Percentiles rank a stretch among this genome's conserved stretches.
Conservation (phyloP, 2,888 invertebrate species). For the Acheta domesticus region DNA sequence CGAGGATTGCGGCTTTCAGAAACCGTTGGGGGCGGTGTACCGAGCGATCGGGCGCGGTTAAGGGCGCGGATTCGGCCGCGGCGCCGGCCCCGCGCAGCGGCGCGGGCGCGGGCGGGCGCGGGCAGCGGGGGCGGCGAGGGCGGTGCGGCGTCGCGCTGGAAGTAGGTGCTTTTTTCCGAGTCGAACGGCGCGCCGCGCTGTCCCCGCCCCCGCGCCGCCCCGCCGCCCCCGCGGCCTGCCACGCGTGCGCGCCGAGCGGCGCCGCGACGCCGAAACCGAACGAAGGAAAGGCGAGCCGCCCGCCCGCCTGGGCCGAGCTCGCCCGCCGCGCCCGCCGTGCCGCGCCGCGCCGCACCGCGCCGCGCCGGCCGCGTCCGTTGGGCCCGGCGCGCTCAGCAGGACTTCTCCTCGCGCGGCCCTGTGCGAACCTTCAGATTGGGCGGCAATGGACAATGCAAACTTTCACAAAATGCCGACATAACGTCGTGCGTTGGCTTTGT, state of each 20-base stretch:
- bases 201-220: background rate
- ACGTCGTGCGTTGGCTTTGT: too few relatives aligned
- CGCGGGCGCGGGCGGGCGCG: background rate
- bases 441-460: too few relatives aligned
- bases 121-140: background rate
- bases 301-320: too few relatives aligned
- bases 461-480: too few relatives aligned
- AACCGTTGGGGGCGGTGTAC: background rate
- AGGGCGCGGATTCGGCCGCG: background rate
- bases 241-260: background rate
- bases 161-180: slow-evolving; percentile 6
- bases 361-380: too few relatives aligned
- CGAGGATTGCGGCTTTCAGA: background rate
- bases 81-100: background rate
- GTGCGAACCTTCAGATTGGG: too few relatives aligned
- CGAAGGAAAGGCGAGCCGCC: background rate
- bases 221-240: background rate
- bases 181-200: slow-evolving; percentile 3
- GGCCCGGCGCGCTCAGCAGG: too few relatives aligned
- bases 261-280: slow-evolving; percentile 8
- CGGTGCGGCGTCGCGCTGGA: background rate
- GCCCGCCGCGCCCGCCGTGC: too few relatives aligned
- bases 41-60: background rate
- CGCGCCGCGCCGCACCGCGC: too few relatives aligned
- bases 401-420: too few relatives aligned